A percentile compares a stretch with the other conserved stretches of the same genome.
Evolutionary conservation across 2,888 invertebrate genomes (phyloP).

Genomic region (Agonopterix subpropinquella): DNA sequence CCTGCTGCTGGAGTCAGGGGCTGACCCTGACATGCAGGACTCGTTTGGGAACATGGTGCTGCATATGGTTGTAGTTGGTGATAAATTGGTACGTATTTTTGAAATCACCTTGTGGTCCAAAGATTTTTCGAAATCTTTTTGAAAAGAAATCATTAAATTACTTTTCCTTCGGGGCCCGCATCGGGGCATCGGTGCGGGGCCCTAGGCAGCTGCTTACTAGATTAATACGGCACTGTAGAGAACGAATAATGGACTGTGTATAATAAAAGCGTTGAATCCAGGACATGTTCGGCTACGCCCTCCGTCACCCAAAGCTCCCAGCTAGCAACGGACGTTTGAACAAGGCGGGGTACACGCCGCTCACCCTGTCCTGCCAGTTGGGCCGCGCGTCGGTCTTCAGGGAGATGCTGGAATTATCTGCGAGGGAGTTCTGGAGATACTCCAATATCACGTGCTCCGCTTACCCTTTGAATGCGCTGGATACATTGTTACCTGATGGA

Average conservation of each 20-base stretch:
- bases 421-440: conserved; percentile 98
- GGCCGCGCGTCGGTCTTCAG: conserved; percentile 97
- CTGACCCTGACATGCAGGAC: conserved; percentile 97
- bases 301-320: conserved; percentile 94
- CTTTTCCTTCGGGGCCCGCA: too few relatives aligned
- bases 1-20: conserved; percentile 91
- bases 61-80: conserved; percentile 99
- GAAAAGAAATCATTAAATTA: too few relatives aligned
- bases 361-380: conserved; percentile 96
- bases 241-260: too few relatives aligned
- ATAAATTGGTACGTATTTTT: conserved; percentile 86
- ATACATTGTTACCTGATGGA: conserved; percentile 95
- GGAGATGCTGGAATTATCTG: conserved; percentile 97
- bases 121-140: too few relatives aligned
- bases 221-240: too few relatives aligned
- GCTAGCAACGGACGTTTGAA: conserved; percentile 95
- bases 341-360: conserved; percentile 92
- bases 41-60: conserved; percentile 98
- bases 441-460: conserved; percentile 99
- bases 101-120: not conserved
- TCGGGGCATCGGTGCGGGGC: too few relatives aligned
- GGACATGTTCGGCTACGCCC: conserved; percentile 99
- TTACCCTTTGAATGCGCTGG: conserved; percentile 96
- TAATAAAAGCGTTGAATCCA: conserved; percentile 38
- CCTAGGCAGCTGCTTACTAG: too few relatives aligned